Percentiles rank a stretch among this genome's conserved stretches.
Evolutionary conservation across 2,888 invertebrate genomes (phyloP).

Genomic region (Aspidapion aeneum): DNA sequence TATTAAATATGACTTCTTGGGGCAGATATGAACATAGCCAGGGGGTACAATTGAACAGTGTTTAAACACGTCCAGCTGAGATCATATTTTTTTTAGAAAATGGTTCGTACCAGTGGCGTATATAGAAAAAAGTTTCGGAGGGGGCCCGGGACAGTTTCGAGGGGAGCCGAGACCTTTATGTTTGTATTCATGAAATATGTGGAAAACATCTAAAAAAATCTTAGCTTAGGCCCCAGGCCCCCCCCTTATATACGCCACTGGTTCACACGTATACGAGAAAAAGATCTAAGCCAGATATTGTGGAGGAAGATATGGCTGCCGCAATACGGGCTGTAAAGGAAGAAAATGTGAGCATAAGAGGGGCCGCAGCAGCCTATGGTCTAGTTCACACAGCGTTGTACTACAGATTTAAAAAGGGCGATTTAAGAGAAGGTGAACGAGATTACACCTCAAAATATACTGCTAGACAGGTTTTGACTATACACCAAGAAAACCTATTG

Average conservation of each 20-base stretch:
- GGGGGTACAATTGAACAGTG: constrained; percentile 5
- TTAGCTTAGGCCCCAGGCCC: too few species aligned
- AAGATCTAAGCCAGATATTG: constrained; percentile 6
- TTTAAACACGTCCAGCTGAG: not conserved
- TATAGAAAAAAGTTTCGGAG: too few species aligned
- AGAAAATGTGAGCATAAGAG: constrained; percentile 4
- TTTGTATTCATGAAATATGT: too few species aligned
- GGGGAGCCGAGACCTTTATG: too few species aligned
- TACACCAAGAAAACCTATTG: not conserved
- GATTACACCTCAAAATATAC: not conserved
- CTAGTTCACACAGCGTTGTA: constrained; percentile 2
- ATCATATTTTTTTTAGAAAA: not conserved
- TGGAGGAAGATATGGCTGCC: constrained; percentile 5
- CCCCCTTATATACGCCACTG: too few species aligned
- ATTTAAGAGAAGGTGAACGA: not conserved
- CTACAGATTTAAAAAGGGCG: not conserved
- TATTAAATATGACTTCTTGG: not conserved
- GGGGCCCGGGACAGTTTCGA: too few species aligned
- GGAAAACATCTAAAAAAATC: too few species aligned
- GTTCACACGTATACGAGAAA: constrained; percentile 2
- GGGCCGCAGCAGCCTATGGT: constrained; percentile 5
- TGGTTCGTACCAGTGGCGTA: too few species aligned
- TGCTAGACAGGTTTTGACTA: constrained; percentile 2
- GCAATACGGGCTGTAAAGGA: constrained; percentile 2
- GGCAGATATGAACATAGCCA: not conserved